A percentile compares a stretch with the other conserved stretches of the same genome.
Conservation (phyloP, 2,888 invertebrate genomes). For the Calameuta pallipes region DNA sequence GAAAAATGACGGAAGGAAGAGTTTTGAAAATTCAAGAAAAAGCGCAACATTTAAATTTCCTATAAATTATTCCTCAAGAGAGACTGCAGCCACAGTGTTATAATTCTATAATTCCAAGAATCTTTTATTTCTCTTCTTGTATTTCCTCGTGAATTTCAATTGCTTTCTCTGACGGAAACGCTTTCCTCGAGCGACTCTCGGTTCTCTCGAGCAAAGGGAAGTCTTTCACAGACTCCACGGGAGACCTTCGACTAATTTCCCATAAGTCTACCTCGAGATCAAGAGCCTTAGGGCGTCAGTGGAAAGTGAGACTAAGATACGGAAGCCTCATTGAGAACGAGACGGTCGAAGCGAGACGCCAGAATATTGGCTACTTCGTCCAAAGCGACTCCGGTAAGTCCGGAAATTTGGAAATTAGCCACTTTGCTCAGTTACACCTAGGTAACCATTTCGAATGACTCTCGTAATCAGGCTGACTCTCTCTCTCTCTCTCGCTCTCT, state of each 20-base stretch:
- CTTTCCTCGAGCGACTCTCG: no score
- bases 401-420: slow-evolving; percentile 60
- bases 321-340: background rate
- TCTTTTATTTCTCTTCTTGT: no score
- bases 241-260: slow-evolving; percentile 49
- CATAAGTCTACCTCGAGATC: slow-evolving; percentile 43
- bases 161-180: no score
- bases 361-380: background rate
- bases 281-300: slow-evolving; percentile 45
- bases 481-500: background rate
- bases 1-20: no score
- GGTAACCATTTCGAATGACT: no score
- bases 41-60: no score
- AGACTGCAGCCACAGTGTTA: no score
- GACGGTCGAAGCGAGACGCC: background rate
- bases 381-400: slow-evolving; percentile 22
- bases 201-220: background rate
- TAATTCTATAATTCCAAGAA: no score
- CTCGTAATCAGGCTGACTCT: background rate
- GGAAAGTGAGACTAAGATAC: background rate
- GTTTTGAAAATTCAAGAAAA: no score
- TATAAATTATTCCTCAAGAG: no score
- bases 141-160: no score
- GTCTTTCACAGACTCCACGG: slow-evolving; percentile 12
- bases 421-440: slow-evolving; percentile 23